Conservation (phyloP, 2,797 vertebrate genomes). For the Crypturellus tataupa region DNA sequence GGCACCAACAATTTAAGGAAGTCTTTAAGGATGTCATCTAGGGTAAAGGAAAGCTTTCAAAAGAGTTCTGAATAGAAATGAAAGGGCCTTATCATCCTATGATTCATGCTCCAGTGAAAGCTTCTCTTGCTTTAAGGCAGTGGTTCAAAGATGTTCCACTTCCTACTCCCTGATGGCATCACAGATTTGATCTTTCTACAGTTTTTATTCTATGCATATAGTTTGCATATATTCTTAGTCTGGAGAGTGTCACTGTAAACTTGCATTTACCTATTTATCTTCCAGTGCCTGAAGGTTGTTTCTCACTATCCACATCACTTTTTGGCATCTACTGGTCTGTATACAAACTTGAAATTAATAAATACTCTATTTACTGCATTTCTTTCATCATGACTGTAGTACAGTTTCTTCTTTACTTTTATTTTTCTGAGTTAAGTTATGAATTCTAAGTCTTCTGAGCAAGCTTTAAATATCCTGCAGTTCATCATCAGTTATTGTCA, state of each 20-base stretch:
- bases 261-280: background rate
- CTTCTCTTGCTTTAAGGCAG: background rate
- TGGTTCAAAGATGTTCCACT: background rate
- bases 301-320: background rate
- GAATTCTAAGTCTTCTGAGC: background rate
- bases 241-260: background rate
- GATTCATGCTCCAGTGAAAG: rapidly evolving
- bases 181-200: background rate
- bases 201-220: background rate
- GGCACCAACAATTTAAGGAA: background rate
- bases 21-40: background rate
- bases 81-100: background rate
- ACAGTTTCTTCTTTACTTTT: background rate
- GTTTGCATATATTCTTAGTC: background rate
- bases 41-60: background rate
- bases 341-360: background rate
- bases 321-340: background rate
- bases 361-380: background rate
- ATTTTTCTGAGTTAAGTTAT: background rate
- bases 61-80: background rate
- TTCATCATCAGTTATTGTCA: background rate
- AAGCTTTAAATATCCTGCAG: background rate
- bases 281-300: background rate
- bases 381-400: background rate
- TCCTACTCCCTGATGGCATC: background rate